A percentile compares a stretch with the other conserved stretches of the same genome.
Evolutionary conservation across 1,140 invertebrate species (phyloP).

Genomic region (Habropoda laboriosa): DNA sequence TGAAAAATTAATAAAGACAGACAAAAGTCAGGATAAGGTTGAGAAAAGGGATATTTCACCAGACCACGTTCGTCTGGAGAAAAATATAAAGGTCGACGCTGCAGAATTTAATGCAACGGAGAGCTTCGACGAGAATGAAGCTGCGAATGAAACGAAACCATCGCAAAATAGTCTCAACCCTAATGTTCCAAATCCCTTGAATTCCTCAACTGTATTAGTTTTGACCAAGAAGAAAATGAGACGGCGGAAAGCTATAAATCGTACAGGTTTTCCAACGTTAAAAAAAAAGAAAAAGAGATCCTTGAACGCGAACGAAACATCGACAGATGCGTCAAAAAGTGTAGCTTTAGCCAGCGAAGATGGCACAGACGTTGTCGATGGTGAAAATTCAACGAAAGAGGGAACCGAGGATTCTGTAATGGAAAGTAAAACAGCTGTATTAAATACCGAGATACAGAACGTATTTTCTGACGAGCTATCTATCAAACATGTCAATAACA

Average conservation of each 20-base stretch:
- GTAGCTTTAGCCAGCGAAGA: neutral
- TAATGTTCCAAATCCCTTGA: conserved; percentile 61
- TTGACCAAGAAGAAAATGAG: conserved; percentile 85
- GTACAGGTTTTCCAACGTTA: conserved; percentile 92
- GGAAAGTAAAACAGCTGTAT: conserved; percentile 45
- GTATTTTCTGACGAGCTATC: neutral
- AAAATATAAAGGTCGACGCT: conserved; percentile 54
- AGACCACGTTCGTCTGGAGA: conserved; percentile 51
- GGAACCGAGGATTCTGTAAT: conserved; percentile 48
- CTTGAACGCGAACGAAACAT: neutral
- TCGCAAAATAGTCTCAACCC: conserved; percentile 12
- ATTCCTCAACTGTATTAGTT: conserved; percentile 46
- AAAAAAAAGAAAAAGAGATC: conserved; percentile 91
- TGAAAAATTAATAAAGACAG: conserved; percentile 53
- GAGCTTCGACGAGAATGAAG: conserved; percentile 12
- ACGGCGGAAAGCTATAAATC: conserved; percentile 89
- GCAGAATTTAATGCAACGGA: conserved; percentile 38
- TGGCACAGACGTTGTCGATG: neutral
- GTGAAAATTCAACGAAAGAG: conserved; percentile 14
- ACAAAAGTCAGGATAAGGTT: conserved; percentile 55
- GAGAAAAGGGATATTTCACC: conserved; percentile 51
- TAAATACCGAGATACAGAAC: conserved; percentile 5
- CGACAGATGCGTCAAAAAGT: conserved; percentile 30
- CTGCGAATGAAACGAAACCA: conserved; percentile 41
- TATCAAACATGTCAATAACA: conserved; percentile 6